Evolutionary conservation across 2,797 vertebrate genomes (phyloP), one percentile per base, ranked within the genome.

Genomic region (Artibeus jamaicensis): DNA sequence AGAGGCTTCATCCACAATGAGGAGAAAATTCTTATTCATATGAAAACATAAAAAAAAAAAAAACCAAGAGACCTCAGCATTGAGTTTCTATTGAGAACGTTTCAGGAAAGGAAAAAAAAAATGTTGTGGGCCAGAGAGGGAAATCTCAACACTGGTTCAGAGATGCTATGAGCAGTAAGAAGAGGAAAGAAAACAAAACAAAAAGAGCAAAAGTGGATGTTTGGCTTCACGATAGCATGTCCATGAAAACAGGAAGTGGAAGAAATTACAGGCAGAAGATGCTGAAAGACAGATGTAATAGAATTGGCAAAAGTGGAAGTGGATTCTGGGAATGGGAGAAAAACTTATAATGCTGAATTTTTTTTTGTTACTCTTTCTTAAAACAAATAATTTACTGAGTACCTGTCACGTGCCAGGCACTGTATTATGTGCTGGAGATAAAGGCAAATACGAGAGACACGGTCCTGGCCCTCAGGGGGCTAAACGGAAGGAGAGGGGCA

Each of bases 61-160:
- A 74, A 39, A 79, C 26, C 5, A 15, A 86, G 48, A 84, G 46
- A 93, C 48, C 16, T 57, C 84, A 26, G 44, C 21, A 26, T 26
- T 83, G 39, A 86, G 21, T 29, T 86, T 94, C 74, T 70, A 48
- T 29, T 44, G 42, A 93, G 48, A 94, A 91, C 46, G 32, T 86
- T 91, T 42, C 50, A 85, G 57, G 8, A 74, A 70, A 93, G 37
- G 50, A 76, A 70, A 89, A 84, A 83, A 84, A 93, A 77, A 83
- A 11, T 50, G 12, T 42, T 86, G 24, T 37, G 12, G 12, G n/a
- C 18, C 67, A 67, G 65, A 77, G 53, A 77, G 32, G 67, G 81
- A 8, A 94, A 76, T 73, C 48, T 65, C 32, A 14, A 50, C 6
- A 32, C 32, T 42, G 34, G 48, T 76, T 53, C 22, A 44, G 68